Evolutionary conservation across 2,888 invertebrate species (phyloP).

Genomic region (Hipparchia semele): DNA sequence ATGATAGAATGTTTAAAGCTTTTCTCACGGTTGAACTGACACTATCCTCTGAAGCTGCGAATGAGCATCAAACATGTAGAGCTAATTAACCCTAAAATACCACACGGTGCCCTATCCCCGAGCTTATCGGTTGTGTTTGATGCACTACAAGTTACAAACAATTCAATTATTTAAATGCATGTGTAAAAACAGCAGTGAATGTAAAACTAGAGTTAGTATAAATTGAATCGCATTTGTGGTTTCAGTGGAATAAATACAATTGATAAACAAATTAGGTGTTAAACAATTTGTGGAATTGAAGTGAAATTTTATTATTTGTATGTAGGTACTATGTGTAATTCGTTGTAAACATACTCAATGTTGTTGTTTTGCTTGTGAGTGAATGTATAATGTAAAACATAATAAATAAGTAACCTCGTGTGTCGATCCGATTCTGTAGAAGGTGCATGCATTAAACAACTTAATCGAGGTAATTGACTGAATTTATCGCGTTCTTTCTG

Average conservation of each 20-base stretch:
- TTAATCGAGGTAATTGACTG: no score
- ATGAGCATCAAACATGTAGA: slow-evolving; percentile 25
- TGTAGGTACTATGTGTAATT: not conserved
- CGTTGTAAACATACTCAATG: not conserved
- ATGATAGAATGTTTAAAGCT: slow-evolving; percentile 42
- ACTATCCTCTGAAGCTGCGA: slow-evolving; percentile 22
- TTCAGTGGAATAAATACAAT: slow-evolving; percentile 4
- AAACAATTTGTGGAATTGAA: slow-evolving; percentile 7
- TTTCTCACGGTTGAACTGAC: slow-evolving; percentile 41
- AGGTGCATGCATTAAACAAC: no score
- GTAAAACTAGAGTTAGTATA: not conserved
- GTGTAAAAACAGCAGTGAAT: not conserved
- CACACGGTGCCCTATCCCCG: slow-evolving; percentile 59
- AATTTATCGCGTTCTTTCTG: no score
- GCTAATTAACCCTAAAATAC: slow-evolving; percentile 61
- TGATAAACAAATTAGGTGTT: slow-evolving; percentile 1
- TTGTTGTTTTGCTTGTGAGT: slow-evolving; percentile 3
- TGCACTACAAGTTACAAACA: not conserved
- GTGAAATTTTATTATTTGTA: not conserved
- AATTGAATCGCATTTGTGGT: slow-evolving; percentile 3
- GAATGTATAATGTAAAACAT: not conserved
- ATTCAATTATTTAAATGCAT: not conserved
- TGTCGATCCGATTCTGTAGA: no score
- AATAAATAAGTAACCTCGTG: no score
- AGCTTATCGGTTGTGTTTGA: slow-evolving; percentile 58